These are phyloP conservation scores for Xylota sylvarum DNA, from an alignment of 2,888 invertebrate genomes.

Conservation along the genomic window DNA sequence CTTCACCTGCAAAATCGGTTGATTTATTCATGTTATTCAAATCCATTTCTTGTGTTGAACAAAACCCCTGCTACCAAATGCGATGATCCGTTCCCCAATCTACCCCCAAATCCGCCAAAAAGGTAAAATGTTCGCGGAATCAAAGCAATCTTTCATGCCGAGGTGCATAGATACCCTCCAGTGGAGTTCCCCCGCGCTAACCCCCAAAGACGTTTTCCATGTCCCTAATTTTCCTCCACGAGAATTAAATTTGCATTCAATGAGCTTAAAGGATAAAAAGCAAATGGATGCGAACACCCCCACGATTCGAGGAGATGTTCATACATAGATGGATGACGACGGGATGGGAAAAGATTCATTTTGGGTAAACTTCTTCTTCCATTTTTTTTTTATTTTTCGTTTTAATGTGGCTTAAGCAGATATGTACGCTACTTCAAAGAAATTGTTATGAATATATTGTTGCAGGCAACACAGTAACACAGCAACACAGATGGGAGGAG, in stretches of 20 bases:
- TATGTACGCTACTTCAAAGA: constrained; percentile 56
- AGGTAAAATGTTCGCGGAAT: constrained; percentile 70
- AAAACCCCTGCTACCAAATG: constrained; percentile 57
- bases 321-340: constrained; percentile 8
- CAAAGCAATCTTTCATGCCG: constrained; percentile 53
- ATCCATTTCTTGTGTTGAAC: constrained; percentile 78
- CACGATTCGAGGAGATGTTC: not conserved
- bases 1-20: constrained; percentile 69
- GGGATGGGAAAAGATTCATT: constrained; percentile 47
- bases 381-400: constrained; percentile 1
- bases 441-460: constrained; percentile 69
- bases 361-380: constrained; percentile 18
- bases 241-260: constrained; percentile 76
- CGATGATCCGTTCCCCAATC: constrained; percentile 51
- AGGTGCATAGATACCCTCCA: constrained; percentile 33
- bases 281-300: constrained; percentile 67
- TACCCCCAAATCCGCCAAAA: constrained; percentile 49
- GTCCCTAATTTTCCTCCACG: constrained; percentile 66
- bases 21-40: constrained; percentile 79
- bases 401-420: constrained; percentile 31
- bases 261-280: constrained; percentile 76
- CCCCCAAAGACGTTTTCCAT: constrained; percentile 16
- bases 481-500: constrained; percentile 8
- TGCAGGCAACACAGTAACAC: constrained; percentile 35
- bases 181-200: not conserved